Conservation (phyloP, 64 coral and sea anemone species). For the Dendronephthya gigantea region DNA sequence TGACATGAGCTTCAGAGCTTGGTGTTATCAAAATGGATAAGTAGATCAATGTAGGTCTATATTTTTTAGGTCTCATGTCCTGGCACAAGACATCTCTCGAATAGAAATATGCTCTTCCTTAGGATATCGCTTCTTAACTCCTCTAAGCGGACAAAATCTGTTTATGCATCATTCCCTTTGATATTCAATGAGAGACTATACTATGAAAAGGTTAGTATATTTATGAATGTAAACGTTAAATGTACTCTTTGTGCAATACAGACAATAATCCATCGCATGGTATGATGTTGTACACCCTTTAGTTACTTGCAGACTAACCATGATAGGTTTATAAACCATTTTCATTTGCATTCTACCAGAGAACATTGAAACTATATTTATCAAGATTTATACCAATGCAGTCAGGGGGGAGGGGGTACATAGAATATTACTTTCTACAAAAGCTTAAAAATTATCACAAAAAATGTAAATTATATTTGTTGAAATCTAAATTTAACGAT, state of each 20-base stretch:
- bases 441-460: not conserved
- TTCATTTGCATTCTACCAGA: no score
- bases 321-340: no score
- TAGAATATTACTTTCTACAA: no score
- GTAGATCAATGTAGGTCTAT: no score
- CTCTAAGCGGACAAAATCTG: constrained; percentile 79
- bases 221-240: not conserved
- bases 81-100: constrained; percentile 75
- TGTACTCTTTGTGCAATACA: not conserved
- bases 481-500: no score
- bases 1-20: not conserved
- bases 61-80: constrained; percentile 67
- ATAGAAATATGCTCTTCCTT: constrained; percentile 89
- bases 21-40: no score
- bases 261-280: not conserved
- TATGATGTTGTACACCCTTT: constrained; percentile 21
- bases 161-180: constrained; percentile 87
- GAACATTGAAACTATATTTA: no score
- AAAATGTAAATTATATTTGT: not conserved
- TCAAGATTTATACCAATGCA: no score
- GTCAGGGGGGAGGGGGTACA: no score
- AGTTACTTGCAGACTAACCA: no score
- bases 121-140: constrained; percentile 54
- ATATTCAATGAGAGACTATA: constrained; percentile 83
- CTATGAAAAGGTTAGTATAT: constrained; percentile 62